Evolutionary conservation across 2,113 vertebrate species (phyloP), one percentile per base, ranked within the genome.

Genomic region (Fukomys damarensis): DNA sequence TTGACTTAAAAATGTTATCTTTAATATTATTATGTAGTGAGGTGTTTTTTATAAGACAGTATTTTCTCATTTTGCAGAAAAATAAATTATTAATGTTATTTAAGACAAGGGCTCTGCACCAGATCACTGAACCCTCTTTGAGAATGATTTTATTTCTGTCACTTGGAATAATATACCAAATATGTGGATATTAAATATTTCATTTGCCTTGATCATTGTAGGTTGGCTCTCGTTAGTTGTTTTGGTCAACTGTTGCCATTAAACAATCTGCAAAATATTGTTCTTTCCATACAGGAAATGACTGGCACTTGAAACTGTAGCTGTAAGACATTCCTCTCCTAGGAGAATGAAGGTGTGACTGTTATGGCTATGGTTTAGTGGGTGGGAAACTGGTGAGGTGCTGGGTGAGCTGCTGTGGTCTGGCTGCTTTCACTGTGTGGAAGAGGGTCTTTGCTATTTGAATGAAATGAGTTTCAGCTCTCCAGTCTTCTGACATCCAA

Each of bases 81-180:
- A 97, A 41, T 82, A 56, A 93, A 72, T 58, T 83, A 58, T 35
- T 93, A 66, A 46, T 49, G 10, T 54, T 59, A 61, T 86, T 94
- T 95, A 91, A 72, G 43, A 82, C 58, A 49, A 96, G 24, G 1
- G 28, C 24, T 82, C 49, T 92, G 28, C 61, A 68, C 12, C 12
- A 84, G 43, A 52, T 83, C 43, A 49, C 9, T 54, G 28, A 49
- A 49, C 52, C 28, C 7, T 32, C 76, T 79, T 52, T 52, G 46
- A 59, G 54, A 93, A 89, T 96, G 65, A 85, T 96, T 93, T 94
- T 66, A 22, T 65, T 93, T 86, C 59, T 17, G 88, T 22, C 74
- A 85, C 52, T 74, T 86, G 17, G 82, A 94, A 86, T 86, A 84
- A 83, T 86, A 12, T 2, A n/a, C 16, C 74, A 32, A 70, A 82